Conservation (phyloP, 2,888 invertebrate genomes). For the Ariolimax columbianus region DNA sequence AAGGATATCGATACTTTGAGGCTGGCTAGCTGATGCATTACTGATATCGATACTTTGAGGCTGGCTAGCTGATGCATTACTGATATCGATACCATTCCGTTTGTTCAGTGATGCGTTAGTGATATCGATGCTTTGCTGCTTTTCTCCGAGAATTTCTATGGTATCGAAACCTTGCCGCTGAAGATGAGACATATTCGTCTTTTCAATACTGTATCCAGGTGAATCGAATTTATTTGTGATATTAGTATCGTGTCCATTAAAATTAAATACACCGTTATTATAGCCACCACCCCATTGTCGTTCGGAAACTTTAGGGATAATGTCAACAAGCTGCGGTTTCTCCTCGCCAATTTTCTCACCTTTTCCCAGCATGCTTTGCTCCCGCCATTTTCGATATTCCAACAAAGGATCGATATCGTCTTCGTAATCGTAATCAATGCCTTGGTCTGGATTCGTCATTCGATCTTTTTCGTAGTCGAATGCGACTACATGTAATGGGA, state of each 20-base stretch:
- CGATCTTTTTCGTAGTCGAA: background rate
- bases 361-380: conserved; percentile 40
- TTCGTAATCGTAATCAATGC: conserved; percentile 23
- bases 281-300: background rate
- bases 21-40: background rate
- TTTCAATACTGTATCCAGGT: background rate
- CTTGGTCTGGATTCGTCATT: background rate
- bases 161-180: background rate
- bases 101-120: too few relatives aligned
- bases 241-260: background rate
- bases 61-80: background rate
- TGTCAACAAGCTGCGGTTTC: background rate
- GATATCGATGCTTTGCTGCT: background rate
- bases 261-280: background rate
- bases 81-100: background rate
- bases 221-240: background rate
- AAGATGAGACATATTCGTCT: background rate
- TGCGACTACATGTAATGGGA: background rate
- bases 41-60: background rate
- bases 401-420: background rate
- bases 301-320: background rate
- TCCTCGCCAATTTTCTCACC: conserved; percentile 38
- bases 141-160: too few relatives aligned
- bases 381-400: conserved; percentile 29
- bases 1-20: too few relatives aligned